Conservation (phyloP, 2,797 vertebrate species). For the Sebastiscus albofasciatus region DNA sequence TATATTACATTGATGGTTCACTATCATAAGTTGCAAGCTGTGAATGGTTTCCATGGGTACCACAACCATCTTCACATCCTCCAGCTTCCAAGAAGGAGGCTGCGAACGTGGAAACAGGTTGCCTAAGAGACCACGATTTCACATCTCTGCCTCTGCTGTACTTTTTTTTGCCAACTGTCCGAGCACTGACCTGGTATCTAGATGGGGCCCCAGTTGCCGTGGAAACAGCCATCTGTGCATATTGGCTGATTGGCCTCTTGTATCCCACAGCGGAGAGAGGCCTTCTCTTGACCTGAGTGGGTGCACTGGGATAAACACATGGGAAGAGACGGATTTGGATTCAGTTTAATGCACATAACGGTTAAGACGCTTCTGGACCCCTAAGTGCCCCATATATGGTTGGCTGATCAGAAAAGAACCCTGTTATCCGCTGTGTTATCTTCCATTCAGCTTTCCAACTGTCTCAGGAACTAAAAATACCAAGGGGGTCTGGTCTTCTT, state of each 20-base stretch:
- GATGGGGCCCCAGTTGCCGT: conserved; percentile 89
- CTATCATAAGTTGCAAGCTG: background rate
- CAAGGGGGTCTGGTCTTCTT: background rate
- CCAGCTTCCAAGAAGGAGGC: background rate
- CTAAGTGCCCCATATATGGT: background rate
- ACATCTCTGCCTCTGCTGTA: conserved; percentile 3
- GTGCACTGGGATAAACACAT: conserved; percentile 70
- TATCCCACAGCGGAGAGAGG: conserved; percentile 93
- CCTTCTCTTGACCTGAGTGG: conserved; percentile 88
- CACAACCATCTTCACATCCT: conserved; percentile 16
- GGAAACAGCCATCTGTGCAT: conserved; percentile 92
- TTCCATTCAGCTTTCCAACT: background rate
- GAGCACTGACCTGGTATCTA: conserved; percentile 89
- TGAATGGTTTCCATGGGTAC: conserved; percentile 41
- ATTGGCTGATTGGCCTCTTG: conserved; percentile 97
- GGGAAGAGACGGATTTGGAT: conserved; percentile 2
- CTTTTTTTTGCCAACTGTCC: conserved; percentile 10
- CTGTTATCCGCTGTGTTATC: background rate
- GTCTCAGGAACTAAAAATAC: background rate
- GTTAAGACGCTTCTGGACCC: background rate
- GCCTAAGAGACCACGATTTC: background rate
- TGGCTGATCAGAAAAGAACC: background rate
- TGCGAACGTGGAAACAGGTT: background rate
- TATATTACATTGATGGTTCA: background rate
- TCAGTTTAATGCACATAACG: background rate